Percentiles rank a stretch among this genome's conserved stretches.
Conservation (phyloP, 2,888 invertebrate genomes). For the Strigamia crassipes region DNA sequence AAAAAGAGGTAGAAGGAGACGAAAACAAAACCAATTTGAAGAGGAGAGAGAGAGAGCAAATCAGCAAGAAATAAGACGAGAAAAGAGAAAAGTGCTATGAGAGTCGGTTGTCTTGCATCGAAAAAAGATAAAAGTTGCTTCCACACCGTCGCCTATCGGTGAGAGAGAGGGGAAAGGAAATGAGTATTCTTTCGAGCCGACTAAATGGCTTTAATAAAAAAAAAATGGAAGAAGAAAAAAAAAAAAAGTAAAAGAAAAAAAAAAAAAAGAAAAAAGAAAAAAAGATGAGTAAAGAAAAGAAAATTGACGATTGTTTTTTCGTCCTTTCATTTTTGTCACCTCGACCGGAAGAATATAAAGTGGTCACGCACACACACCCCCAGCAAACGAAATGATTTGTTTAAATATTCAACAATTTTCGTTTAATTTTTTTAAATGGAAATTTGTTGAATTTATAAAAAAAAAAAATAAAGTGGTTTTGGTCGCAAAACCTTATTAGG, state of each 20-base stretch:
- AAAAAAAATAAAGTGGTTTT: too few species aligned
- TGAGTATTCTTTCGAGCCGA: conserved; percentile 26
- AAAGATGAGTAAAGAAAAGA: background rate
- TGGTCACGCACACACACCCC: too few species aligned
- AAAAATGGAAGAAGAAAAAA: background rate
- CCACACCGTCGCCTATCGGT: conserved; percentile 30
- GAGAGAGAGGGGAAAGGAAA: conserved; percentile 7
- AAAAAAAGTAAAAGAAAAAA: background rate
- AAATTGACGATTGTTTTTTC: conserved; percentile 13
- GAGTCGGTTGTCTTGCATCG: conserved; percentile 13
- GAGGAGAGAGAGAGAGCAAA: conserved; percentile 7
- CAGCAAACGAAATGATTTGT: too few species aligned
- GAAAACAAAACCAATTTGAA: conserved; percentile 30
- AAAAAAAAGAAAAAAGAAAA: background rate
- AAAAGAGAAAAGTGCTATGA: background rate
- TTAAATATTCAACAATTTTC: too few species aligned
- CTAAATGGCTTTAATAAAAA: conserved; percentile 22
- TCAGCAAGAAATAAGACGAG: conserved; percentile 25
- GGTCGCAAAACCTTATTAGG: too few species aligned
- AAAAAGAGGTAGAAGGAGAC: background rate
- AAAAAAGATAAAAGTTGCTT: conserved; percentile 25
- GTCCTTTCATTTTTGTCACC: background rate
- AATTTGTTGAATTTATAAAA: too few species aligned
- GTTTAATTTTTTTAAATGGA: too few species aligned
- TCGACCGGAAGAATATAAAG: background rate